These are phyloP conservation scores for Lasioglossum villosulum DNA, from an alignment of 2,888 invertebrate species.

Conservation along the genomic window DNA sequence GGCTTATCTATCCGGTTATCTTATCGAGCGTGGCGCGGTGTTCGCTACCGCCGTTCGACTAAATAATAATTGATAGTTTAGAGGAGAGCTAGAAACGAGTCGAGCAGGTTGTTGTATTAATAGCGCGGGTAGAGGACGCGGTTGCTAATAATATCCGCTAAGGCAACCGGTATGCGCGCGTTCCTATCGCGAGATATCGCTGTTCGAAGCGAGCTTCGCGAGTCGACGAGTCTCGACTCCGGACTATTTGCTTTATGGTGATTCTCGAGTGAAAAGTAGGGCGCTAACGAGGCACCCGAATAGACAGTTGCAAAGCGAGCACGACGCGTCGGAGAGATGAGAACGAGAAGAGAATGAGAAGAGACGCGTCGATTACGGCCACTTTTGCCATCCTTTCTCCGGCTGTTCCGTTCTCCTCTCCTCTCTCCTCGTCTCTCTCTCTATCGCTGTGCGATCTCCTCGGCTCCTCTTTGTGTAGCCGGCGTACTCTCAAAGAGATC, in stretches of 20 bases:
- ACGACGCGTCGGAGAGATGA: background rate
- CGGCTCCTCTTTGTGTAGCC: background rate
- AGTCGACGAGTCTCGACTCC: background rate
- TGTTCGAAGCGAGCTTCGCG: background rate
- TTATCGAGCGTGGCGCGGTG: slow-evolving; percentile 25
- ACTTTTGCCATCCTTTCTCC: background rate
- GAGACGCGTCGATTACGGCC: background rate
- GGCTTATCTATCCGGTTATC: slow-evolving; percentile 3
- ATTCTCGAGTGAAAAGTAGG: slow-evolving; percentile 6
- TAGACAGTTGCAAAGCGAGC: slow-evolving; percentile 21
- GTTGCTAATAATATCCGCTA: slow-evolving; percentile 49
- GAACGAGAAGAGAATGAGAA: background rate
- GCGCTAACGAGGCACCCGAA: slow-evolving; percentile 25
- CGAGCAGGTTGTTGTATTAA: slow-evolving; percentile 52
- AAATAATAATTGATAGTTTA: slow-evolving; percentile 40
- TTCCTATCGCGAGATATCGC: background rate
- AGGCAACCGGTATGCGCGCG: background rate
- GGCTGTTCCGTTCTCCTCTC: background rate
- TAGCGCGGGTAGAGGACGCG: slow-evolving; percentile 24
- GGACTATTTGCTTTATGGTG: background rate
- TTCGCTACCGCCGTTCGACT: slow-evolving; percentile 12
- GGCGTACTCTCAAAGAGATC: background rate
- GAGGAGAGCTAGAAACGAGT: slow-evolving; percentile 40
- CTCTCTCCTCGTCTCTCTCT: background rate
- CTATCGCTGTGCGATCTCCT: background rate